Base-by-base conservation (phyloP, 2,113 vertebrate species). In the Meles meles region DNA sequence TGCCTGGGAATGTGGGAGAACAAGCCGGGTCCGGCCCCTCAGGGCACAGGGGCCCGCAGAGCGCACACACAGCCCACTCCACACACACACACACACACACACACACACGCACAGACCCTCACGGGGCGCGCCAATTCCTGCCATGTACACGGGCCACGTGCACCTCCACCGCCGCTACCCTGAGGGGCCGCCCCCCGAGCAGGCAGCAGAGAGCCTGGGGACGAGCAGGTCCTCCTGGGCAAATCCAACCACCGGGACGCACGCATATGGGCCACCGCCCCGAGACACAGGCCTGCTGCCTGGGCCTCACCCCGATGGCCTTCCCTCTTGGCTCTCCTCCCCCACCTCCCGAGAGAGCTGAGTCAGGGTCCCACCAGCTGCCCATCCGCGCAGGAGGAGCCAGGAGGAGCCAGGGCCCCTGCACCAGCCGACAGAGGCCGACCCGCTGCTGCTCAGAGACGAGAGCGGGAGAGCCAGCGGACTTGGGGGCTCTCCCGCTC, bases 1-100 rank as follows among this genome's bases (percentile, higher is more conserved):
- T 76, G 61, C 61, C 92, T 31, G 61, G 90, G 89, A 93, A 89
- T 23, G 61, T 74, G 34, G 92, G 59, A 13, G 13, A 39, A 81
- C 87, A 12, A 72, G 79, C 79, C 7, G 0, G 25, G 39, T 65
- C 86, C 12, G 14, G 72, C 85, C 2, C 5, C 23, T 7, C 0
- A 3, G 63, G 47, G 55, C 1, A 3, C 67, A 6, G 13, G 42
- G 34, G 6, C 0, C 2, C 80, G 21, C 3, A 11, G 89, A 23
- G 47, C 5, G 18, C 72, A 57, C 18, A 11, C 15, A 31, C 20
- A 6, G 17, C 44, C 20, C 52, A n/a, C 44, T 3, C 3, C 52
- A 49, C 34, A 25, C 39, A 17, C 25, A 29, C 44, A 20, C 74
- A 31, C 34, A 12, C 15, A 23, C 37, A 15, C 17, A 29, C 44